These are phyloP conservation scores for Callorhinus ursinus DNA, from an alignment of 2,113 vertebrate species.

Conservation along the genomic window DNA sequence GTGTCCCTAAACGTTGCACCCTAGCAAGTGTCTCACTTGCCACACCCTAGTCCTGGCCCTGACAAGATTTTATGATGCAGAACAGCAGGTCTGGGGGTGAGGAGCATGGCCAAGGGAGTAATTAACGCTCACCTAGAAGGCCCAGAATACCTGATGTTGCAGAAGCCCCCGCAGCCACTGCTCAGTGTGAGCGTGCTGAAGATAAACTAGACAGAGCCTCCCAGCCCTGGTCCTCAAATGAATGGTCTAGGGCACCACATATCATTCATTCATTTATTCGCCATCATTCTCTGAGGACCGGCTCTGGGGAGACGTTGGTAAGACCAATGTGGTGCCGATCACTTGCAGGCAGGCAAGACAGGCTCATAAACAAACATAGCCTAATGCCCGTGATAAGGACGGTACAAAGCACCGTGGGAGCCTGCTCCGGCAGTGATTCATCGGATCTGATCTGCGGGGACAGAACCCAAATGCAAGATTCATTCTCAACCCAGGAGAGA, in stretches of 20 bases:
- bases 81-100: neutral
- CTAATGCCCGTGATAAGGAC: neutral
- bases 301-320: neutral
- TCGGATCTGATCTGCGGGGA: neutral
- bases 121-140: neutral
- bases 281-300: neutral
- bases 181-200: fast-evolving
- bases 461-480: neutral
- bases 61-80: neutral
- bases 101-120: neutral
- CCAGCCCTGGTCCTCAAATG: neutral
- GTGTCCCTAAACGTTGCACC: neutral
- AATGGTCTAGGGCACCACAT: neutral
- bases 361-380: neutral
- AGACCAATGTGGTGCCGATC: neutral
- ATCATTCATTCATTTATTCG: neutral
- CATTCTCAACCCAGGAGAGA: neutral
- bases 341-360: neutral
- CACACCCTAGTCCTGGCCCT: neutral
- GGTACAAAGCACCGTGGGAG: fast-evolving
- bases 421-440: neutral
- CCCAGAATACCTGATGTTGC: too few relatives aligned
- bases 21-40: neutral
- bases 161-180: too few relatives aligned
- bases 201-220: neutral